Evolutionary conservation across 2,888 invertebrate genomes (phyloP).

Genomic region (Torymus texanus): DNA sequence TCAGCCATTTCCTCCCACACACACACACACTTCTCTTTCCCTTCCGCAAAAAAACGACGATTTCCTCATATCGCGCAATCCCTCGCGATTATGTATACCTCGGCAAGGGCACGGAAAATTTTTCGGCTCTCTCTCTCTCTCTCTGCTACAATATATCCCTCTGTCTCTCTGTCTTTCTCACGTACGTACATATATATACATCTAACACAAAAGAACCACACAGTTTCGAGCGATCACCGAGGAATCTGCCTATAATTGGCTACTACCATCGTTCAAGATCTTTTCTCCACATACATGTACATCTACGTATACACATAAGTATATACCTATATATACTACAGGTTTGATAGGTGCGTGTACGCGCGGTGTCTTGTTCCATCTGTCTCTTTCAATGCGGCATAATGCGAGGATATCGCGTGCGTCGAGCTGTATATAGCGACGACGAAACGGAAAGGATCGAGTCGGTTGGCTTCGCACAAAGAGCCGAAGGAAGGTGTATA

Average conservation of each 20-base stretch:
- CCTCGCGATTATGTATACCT: too few relatives aligned
- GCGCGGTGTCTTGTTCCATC: constrained; percentile 24
- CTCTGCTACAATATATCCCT: too few relatives aligned
- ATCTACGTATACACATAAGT: background rate
- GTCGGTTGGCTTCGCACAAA: constrained; percentile 31
- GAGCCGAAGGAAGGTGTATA: background rate
- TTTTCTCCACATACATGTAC: background rate
- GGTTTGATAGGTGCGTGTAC: background rate
- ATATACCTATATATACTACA: background rate
- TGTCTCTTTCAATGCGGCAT: constrained; percentile 33
- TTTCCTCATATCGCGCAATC: too few relatives aligned
- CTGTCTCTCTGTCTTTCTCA: too few relatives aligned
- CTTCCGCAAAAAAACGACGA: too few relatives aligned
- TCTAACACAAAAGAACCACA: constrained; percentile 26
- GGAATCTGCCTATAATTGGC: constrained; percentile 56
- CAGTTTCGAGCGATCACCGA: constrained; percentile 44
- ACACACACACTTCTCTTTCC: background rate
- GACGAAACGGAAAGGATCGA: constrained; percentile 28
- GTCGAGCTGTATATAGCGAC: background rate
- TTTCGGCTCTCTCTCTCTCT: background rate
- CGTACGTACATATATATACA: too few relatives aligned
- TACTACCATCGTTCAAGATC: background rate
- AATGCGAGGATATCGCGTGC: constrained; percentile 7
- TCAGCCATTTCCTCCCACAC: constrained; percentile 6
- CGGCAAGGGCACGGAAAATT: constrained; percentile 20